Conservation (phyloP, 2,888 invertebrate genomes). For the Lycaena phlaeas region DNA sequence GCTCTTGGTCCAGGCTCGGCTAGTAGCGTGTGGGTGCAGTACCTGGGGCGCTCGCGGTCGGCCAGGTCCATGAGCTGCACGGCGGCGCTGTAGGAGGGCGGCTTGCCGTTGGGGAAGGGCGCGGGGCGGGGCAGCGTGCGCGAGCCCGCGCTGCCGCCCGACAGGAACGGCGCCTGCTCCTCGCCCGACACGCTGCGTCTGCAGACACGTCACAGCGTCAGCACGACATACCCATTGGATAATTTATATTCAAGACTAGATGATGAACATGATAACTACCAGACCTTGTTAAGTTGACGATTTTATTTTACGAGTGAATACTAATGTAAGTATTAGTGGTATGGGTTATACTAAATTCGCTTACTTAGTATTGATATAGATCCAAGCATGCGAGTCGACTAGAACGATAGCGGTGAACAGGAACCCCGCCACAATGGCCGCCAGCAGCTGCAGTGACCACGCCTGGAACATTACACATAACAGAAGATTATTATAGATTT, state of each 20-base stretch:
- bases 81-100: constrained; percentile 70
- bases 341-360: too few species aligned
- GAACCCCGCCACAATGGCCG: constrained; percentile 89
- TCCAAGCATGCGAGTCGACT: constrained; percentile 97
- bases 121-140: constrained; percentile 67
- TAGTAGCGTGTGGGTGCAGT: constrained; percentile 12
- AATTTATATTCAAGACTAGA: too few species aligned
- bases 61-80: constrained; percentile 68
- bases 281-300: too few species aligned
- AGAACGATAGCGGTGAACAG: constrained; percentile 93
- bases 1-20: too few species aligned
- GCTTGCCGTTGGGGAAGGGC: constrained; percentile 78
- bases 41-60: constrained; percentile 43
- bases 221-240: too few species aligned
- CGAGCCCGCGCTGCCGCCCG: constrained; percentile 66
- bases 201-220: constrained; percentile 27
- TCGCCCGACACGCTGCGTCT: constrained; percentile 87
- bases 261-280: too few species aligned
- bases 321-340: too few species aligned
- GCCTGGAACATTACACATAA: constrained; percentile 68
- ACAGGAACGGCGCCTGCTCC: constrained; percentile 87
- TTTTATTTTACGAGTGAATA: too few species aligned
- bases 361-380: constrained; percentile 93
- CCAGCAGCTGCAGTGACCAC: constrained; percentile 87
- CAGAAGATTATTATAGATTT: too few species aligned